Conservation (phyloP, 2,797 vertebrate genomes). For the Enteromius afrohamiltoni region DNA sequence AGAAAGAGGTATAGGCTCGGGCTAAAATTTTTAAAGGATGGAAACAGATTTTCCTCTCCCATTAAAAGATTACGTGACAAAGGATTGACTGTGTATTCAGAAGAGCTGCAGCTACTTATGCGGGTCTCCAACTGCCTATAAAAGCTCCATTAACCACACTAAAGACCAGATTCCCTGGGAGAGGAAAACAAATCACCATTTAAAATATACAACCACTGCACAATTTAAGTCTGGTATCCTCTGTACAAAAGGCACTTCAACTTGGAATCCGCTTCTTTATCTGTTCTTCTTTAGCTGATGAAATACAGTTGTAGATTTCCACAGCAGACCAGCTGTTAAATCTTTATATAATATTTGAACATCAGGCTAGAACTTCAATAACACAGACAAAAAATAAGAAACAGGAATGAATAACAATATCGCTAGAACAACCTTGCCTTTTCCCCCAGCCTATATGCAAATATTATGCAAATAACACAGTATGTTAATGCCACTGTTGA, state of each 20-base stretch:
- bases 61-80: constrained; percentile 41
- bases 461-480: constrained; percentile 66
- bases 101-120: constrained; percentile 13
- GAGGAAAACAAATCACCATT: constrained; percentile 28
- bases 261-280: not conserved
- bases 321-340: constrained; percentile 4
- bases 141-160: constrained; percentile 43
- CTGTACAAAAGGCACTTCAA: not conserved
- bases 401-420: constrained; percentile 25
- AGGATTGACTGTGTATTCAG: constrained; percentile 37
- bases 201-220: constrained; percentile 41
- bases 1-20: not conserved
- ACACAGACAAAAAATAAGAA: constrained; percentile 8
- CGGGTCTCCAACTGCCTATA: constrained; percentile 13
- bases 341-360: constrained; percentile 19
- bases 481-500: constrained; percentile 51
- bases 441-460: constrained; percentile 59
- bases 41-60: constrained; percentile 22
- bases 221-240: constrained; percentile 5
- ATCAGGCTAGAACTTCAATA: not conserved
- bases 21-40: not conserved
- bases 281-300: not conserved
- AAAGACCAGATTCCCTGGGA: constrained; percentile 35
- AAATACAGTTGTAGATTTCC: constrained; percentile 5
- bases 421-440: constrained; percentile 44